Percentiles rank a stretch among this genome's conserved stretches.
Evolutionary conservation across 2,797 vertebrate genomes (phyloP).

Genomic region (Gambusia yucatana): DNA sequence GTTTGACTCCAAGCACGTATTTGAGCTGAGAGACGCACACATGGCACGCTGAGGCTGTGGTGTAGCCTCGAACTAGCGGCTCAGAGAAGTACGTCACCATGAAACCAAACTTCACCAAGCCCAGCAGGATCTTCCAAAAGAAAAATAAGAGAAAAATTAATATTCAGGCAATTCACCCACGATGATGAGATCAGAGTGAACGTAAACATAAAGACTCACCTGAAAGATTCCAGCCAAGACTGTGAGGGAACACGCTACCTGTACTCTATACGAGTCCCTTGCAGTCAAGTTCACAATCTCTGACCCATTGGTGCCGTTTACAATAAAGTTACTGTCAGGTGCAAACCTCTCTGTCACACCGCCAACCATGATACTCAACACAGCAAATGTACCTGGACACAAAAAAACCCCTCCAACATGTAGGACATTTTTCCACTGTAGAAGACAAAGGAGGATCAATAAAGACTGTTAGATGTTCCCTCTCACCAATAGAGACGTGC

Average conservation of each 20-base stretch:
- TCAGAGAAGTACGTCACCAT: constrained; percentile 94
- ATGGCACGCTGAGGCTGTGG: constrained; percentile 88
- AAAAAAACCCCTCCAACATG: not conserved
- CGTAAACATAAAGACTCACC: constrained; percentile 67
- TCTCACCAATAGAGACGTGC: constrained; percentile 83
- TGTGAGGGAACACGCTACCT: constrained; percentile 86
- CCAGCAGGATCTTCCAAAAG: constrained; percentile 82
- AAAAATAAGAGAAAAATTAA: not conserved
- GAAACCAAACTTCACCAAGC: constrained; percentile 89
- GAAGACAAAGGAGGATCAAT: not conserved
- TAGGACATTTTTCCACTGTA: not conserved
- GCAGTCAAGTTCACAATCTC: constrained; percentile 49
- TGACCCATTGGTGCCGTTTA: constrained; percentile 71
- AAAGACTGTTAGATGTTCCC: not conserved
- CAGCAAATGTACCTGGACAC: constrained; percentile 88
- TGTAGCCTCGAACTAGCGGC: constrained; percentile 90
- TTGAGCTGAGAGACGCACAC: constrained; percentile 93
- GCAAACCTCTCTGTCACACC: constrained; percentile 86
- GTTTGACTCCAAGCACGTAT: constrained; percentile 85
- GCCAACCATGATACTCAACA: constrained; percentile 94
- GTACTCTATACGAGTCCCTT: constrained; percentile 77
- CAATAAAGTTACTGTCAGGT: constrained; percentile 70
- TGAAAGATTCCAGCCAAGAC: constrained; percentile 88
- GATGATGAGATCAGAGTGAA: not conserved
- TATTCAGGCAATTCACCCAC: not conserved